These are phyloP conservation scores for Plagodis dolabraria DNA, from an alignment of 2,888 invertebrate genomes.

Conservation along the genomic window DNA sequence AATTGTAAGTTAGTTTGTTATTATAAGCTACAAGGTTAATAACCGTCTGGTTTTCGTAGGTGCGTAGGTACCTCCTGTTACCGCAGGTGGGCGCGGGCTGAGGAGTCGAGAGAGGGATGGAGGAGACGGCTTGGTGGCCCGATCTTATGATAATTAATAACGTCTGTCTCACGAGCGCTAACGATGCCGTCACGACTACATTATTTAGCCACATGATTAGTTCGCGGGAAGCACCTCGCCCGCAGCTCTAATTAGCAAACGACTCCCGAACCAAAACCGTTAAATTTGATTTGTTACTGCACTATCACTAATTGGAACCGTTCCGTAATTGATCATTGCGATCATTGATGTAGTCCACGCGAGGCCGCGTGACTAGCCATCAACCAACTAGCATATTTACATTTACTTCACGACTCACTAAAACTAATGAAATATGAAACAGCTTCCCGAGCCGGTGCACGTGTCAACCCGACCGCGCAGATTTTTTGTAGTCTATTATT, in stretches of 20 bases:
- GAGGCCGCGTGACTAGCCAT: constrained; percentile 38
- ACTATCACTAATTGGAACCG: constrained; percentile 77
- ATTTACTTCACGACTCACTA: constrained; percentile 58
- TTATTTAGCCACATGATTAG: constrained; percentile 84
- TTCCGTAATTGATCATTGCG: constrained; percentile 69
- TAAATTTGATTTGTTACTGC: constrained; percentile 79
- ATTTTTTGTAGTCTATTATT: constrained; percentile 82
- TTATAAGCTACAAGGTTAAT: constrained; percentile 27
- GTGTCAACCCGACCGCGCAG: constrained; percentile 65
- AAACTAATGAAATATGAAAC: constrained; percentile 70
- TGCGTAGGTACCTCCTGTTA: constrained; percentile 25
- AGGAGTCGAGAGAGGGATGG: constrained; percentile 29
- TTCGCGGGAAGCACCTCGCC: constrained; percentile 71
- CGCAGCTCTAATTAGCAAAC: constrained; percentile 78
- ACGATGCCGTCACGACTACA: constrained; percentile 82
- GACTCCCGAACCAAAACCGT: constrained; percentile 62
- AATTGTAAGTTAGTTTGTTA: constrained; percentile 26
- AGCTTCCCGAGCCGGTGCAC: constrained; percentile 48
- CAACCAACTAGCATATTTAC: constrained; percentile 51
- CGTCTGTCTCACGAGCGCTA: constrained; percentile 81
- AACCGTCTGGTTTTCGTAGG: constrained; percentile 24
- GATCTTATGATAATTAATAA: constrained; percentile 83
- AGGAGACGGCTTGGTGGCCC: constrained; percentile 46
- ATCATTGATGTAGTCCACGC: constrained; percentile 57
- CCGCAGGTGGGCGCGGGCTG: constrained; percentile 35